Percentiles rank a stretch among this genome's conserved stretches.
Conservation (phyloP, 2,113 vertebrate species). For the Nesogale talazaci region DNA sequence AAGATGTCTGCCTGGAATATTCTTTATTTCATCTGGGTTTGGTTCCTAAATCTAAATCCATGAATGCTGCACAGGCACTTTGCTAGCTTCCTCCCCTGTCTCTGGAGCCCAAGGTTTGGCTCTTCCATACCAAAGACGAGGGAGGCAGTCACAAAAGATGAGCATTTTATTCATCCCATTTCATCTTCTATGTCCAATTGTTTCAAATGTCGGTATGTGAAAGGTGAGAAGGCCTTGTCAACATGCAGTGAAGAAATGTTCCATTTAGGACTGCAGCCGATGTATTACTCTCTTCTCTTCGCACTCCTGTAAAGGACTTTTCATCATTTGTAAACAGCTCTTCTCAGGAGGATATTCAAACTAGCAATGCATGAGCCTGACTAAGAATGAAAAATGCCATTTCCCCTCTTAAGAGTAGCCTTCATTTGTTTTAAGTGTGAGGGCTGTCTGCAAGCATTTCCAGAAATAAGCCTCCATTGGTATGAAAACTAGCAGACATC, state of each 20-base stretch:
- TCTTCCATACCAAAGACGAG: neutral
- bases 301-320: neutral
- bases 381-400: slow-evolving; percentile 46
- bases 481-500: neutral
- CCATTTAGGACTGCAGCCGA: neutral
- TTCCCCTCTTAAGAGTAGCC: slow-evolving; percentile 24
- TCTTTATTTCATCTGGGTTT: neutral
- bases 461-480: neutral
- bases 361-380: slow-evolving; percentile 9
- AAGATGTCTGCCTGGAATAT: neutral
- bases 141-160: neutral
- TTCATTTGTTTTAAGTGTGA: slow-evolving; percentile 59
- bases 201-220: neutral
- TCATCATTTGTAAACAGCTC: slow-evolving; percentile 13
- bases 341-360: slow-evolving; percentile 23
- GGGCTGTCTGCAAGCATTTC: slow-evolving; percentile 34
- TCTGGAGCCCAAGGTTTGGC: neutral
- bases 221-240: neutral
- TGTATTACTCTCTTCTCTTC: neutral
- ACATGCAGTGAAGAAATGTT: neutral
- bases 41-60: neutral
- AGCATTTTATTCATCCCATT: neutral
- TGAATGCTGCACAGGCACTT: neutral
- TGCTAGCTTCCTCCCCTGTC: neutral
- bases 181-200: slow-evolving; percentile 17